phyloP scores from a whole-genome alignment of 2,113 vertebrate species.

The Leuciscus idus region DNA sequence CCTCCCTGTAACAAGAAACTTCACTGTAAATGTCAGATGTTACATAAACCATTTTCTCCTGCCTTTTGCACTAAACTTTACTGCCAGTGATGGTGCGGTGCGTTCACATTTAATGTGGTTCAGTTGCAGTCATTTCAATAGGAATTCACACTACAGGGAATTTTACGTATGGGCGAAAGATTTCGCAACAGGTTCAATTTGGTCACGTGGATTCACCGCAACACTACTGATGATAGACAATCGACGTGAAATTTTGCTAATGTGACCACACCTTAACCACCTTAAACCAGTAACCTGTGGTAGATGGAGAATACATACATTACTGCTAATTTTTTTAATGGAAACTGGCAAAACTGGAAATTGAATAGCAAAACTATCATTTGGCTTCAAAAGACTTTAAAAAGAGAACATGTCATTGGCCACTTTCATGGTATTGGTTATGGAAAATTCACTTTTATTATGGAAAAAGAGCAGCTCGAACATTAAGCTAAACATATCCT shows the following conservation, averaged over 20 bases:
- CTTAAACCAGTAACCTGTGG: neutral
- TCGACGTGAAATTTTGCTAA: too few species aligned
- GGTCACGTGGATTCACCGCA: too few species aligned
- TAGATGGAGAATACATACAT: neutral
- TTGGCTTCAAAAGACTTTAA: neutral
- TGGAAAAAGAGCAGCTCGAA: neutral
- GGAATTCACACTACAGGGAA: too few species aligned
- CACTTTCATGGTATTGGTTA: neutral
- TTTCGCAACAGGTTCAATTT: too few species aligned
- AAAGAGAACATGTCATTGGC: neutral
- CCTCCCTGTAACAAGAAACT: constrained; percentile 74
- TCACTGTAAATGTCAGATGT: constrained; percentile 1
- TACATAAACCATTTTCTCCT: neutral
- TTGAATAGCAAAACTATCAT: neutral
- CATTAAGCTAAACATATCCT: neutral
- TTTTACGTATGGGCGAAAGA: too few species aligned
- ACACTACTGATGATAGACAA: too few species aligned
- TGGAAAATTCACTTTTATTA: neutral
- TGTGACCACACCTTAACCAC: too few species aligned
- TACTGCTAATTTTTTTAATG: constrained; percentile 1
- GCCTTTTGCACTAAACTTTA: neutral
- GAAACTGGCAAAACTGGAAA: neutral
- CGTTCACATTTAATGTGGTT: too few species aligned
- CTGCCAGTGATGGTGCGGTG: neutral
- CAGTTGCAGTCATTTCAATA: too few species aligned